Conservation (phyloP, 2,113 vertebrate genomes). For the Hippopotamus amphibius region DNA sequence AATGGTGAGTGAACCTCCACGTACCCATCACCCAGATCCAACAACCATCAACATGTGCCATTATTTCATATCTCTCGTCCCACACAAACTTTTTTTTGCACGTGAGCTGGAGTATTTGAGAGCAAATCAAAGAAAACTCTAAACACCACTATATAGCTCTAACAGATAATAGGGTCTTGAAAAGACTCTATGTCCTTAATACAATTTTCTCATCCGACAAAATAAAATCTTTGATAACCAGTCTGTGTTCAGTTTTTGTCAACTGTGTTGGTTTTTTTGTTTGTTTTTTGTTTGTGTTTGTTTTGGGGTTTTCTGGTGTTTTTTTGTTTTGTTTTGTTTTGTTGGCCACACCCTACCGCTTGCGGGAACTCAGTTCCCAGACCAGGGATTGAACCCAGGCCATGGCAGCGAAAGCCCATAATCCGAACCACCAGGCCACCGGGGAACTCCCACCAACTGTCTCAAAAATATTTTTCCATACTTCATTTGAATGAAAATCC, state of each 20-base stretch:
- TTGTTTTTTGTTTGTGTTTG: background rate
- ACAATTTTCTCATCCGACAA: background rate
- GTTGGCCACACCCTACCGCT: background rate
- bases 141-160: background rate
- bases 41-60: background rate
- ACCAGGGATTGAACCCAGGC: background rate
- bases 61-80: background rate
- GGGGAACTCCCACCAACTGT: background rate
- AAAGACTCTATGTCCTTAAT: background rate
- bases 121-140: slow-evolving; percentile 28
- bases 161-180: background rate
- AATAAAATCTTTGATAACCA: background rate
- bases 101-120: background rate
- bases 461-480: background rate
- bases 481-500: slow-evolving; percentile 13
- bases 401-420: background rate
- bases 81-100: background rate
- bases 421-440: background rate
- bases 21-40: background rate
- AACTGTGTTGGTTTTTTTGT: background rate
- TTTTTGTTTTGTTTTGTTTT: background rate
- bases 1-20: background rate
- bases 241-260: slow-evolving; percentile 25
- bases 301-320: background rate
- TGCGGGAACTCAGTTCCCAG: background rate